A percentile compares a stretch with the other conserved stretches of the same genome.
Conservation (phyloP, 2,797 vertebrate species). For the Kryptopterus vitreolus region DNA sequence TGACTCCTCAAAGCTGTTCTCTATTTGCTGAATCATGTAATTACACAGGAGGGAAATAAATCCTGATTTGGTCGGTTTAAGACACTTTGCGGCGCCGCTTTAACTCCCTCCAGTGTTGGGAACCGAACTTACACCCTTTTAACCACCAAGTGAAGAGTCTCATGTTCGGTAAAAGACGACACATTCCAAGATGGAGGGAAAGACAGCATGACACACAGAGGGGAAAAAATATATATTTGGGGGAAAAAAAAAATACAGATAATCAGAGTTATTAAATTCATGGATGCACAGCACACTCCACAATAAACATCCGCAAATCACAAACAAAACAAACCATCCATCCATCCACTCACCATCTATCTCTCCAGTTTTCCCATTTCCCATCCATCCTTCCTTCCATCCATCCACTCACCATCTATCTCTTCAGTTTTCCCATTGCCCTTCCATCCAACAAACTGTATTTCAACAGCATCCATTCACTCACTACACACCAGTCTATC, state of each 20-base stretch:
- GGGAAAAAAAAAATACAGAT: too few relatives aligned
- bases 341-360: not conserved
- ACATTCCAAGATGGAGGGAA: not conserved
- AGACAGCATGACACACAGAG: not conserved
- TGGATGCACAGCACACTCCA: too few relatives aligned
- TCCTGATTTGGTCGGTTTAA: not conserved
- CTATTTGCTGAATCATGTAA: conserved; percentile 2
- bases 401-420: too few relatives aligned
- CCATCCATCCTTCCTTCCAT: too few relatives aligned
- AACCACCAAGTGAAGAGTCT: too few relatives aligned
- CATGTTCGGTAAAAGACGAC: not conserved
- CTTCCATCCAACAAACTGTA: not conserved
- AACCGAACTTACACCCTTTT: conserved; percentile 1
- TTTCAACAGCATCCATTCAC: not conserved
- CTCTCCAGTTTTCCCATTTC: too few relatives aligned
- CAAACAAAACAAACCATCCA: too few relatives aligned
- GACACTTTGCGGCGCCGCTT: not conserved
- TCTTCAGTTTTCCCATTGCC: too few relatives aligned
- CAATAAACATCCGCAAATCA: too few relatives aligned
- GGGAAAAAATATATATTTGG: too few relatives aligned
- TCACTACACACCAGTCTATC: too few relatives aligned
- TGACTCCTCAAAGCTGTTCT: not conserved
- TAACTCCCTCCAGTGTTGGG: not conserved
- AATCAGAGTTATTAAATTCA: too few relatives aligned
- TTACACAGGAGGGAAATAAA: not conserved